These are phyloP conservation scores for Catostomus latipinnis DNA, from an alignment of 2,797 vertebrate genomes.

Conservation along the genomic window DNA sequence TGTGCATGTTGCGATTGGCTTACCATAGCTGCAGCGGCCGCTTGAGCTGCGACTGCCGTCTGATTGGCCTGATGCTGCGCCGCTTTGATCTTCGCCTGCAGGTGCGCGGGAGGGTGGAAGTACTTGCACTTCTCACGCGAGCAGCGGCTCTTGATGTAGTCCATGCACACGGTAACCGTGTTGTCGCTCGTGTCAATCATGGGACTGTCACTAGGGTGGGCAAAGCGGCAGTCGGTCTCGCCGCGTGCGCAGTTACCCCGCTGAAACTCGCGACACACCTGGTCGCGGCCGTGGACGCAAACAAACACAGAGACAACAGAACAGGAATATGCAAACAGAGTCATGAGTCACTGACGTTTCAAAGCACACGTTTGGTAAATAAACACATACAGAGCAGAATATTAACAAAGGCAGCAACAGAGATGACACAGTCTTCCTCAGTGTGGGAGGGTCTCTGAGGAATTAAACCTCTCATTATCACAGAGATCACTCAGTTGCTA, in stretches of 20 bases:
- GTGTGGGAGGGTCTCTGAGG: slow-evolving; percentile 23
- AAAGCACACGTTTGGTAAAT: slow-evolving; percentile 6
- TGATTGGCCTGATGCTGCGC: slow-evolving; percentile 96
- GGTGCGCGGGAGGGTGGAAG: slow-evolving; percentile 99
- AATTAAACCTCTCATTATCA: slow-evolving; percentile 31
- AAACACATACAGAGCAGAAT: slow-evolving; percentile 14
- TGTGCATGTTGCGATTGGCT: slow-evolving; percentile 50
- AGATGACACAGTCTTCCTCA: slow-evolving; percentile 11
- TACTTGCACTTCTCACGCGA: slow-evolving; percentile 99
- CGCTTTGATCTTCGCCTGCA: slow-evolving; percentile 99
- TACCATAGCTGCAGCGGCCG: slow-evolving; percentile 85
- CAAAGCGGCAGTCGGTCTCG: slow-evolving; percentile 99
- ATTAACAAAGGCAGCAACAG: slow-evolving; percentile 26
- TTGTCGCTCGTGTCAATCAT: slow-evolving; percentile 99
- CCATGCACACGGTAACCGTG: slow-evolving; percentile 99
- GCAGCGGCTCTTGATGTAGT: slow-evolving; percentile 99
- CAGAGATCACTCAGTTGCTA: slow-evolving; percentile 41
- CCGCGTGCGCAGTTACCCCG: slow-evolving; percentile 97
- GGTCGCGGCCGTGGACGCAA: slow-evolving; percentile 6
- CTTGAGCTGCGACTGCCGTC: slow-evolving; percentile 91
- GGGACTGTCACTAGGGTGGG: slow-evolving; percentile 96
- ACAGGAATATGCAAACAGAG: slow-evolving; percentile 22
- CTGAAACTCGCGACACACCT: slow-evolving; percentile 99
- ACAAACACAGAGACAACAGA: slow-evolving; percentile 24
- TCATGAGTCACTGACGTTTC: not conserved